phyloP scores from a whole-genome alignment of 92 coral and sea anemone species.

The Paragorgia papillata region DNA sequence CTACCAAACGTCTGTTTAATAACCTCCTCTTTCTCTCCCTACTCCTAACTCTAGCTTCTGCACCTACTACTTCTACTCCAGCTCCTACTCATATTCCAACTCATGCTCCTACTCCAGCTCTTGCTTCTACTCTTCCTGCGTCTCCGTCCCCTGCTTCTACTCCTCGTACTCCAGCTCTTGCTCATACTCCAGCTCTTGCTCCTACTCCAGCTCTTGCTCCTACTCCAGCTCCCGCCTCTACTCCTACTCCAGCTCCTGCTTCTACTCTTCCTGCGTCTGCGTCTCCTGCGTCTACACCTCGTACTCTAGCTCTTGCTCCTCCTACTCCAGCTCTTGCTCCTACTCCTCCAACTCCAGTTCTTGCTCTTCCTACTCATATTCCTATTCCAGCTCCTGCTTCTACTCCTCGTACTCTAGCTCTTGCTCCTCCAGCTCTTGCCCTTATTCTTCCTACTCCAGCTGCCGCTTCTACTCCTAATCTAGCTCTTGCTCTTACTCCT shows the following conservation, averaged over 20 bases:
- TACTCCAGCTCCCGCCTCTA: background rate
- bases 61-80: background rate
- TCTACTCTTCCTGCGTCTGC: background rate
- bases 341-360: constrained; percentile 55
- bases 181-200: too few species aligned
- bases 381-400: background rate
- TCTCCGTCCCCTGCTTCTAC: too few species aligned
- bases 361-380: constrained; percentile 36
- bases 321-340: background rate
- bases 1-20: too few species aligned
- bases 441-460: background rate
- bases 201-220: background rate
- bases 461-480: background rate
- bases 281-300: background rate
- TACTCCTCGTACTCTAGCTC: background rate
- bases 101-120: too few species aligned
- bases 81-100: background rate
- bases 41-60: too few species aligned
- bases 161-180: too few species aligned
- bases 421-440: background rate
- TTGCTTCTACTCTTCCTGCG: too few species aligned
- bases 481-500: background rate
- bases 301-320: too few species aligned
- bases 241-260: background rate
- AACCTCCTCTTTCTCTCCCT: too few species aligned